These are phyloP conservation scores for Drosophila ambigua DNA, from an alignment of 1,140 invertebrate genomes.

Conservation along the genomic window DNA sequence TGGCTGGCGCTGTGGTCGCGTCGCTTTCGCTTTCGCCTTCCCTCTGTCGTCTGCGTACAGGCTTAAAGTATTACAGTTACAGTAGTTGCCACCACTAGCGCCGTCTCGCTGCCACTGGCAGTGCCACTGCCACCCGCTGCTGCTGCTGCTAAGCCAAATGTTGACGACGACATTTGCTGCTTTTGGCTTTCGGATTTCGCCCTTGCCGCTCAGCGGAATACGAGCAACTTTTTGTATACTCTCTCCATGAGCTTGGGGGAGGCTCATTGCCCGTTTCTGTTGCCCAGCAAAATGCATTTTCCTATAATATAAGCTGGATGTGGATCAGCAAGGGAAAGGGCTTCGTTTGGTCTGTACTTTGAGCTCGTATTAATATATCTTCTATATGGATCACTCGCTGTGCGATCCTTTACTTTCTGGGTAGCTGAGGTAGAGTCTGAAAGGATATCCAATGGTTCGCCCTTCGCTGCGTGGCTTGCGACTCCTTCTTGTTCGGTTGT, in stretches of 20 bases:
- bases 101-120: background rate
- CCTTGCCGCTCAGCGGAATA: constrained; percentile 57
- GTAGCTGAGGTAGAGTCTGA: too few relatives aligned
- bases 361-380: too few relatives aligned
- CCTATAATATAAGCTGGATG: too few relatives aligned
- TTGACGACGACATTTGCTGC: constrained; percentile 70
- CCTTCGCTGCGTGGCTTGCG: background rate
- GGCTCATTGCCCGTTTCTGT: too few relatives aligned
- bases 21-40: background rate
- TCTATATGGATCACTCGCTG: too few relatives aligned
- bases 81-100: constrained; percentile 42
- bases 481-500: constrained; percentile 33
- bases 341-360: too few relatives aligned
- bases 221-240: constrained; percentile 62
- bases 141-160: constrained; percentile 71
- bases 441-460: too few relatives aligned
- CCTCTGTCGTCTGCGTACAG: constrained; percentile 70
- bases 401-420: too few relatives aligned
- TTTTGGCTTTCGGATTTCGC: constrained; percentile 67
- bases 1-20: constrained; percentile 70
- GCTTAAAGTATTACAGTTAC: constrained; percentile 80
- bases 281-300: too few relatives aligned
- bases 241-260: too few relatives aligned
- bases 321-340: too few relatives aligned
- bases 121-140: background rate